Conservation (phyloP, 2,113 vertebrate species). For the Leiothrix lutea region DNA sequence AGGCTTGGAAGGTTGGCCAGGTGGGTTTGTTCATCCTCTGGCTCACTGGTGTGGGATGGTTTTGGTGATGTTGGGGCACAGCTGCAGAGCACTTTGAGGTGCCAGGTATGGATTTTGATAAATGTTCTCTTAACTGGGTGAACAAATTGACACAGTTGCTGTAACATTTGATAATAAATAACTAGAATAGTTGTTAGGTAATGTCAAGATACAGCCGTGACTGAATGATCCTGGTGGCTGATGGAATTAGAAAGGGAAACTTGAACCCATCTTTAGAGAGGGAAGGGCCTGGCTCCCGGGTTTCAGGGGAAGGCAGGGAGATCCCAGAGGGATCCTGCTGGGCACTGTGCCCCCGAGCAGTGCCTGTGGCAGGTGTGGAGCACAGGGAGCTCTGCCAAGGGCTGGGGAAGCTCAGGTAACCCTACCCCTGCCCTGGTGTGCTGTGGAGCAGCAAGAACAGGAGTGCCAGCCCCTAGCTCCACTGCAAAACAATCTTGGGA, state of each 20-base stretch:
- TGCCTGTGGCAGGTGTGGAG: fast-evolving
- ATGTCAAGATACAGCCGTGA: neutral
- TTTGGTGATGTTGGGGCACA: neutral
- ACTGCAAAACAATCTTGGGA: fast-evolving
- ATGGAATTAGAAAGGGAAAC: neutral
- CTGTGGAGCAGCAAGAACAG: neutral
- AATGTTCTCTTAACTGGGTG: neutral
- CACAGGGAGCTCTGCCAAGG: neutral
- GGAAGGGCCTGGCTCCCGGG: neutral
- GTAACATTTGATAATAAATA: neutral
- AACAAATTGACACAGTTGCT: neutral
- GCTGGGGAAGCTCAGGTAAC: neutral
- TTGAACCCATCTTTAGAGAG: neutral
- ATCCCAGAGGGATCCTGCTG: neutral
- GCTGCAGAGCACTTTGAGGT: neutral
- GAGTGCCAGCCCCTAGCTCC: neutral
- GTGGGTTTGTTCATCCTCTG: neutral
- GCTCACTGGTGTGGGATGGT: neutral
- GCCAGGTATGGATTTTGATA: neutral
- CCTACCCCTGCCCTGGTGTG: fast-evolving
- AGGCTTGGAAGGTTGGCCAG: neutral
- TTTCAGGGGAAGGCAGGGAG: neutral
- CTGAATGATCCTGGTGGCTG: neutral
- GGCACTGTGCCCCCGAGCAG: neutral
- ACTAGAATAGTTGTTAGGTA: neutral